Evolutionary conservation across 2,888 invertebrate genomes (phyloP).

Genomic region (Muschampia plurimacula): DNA sequence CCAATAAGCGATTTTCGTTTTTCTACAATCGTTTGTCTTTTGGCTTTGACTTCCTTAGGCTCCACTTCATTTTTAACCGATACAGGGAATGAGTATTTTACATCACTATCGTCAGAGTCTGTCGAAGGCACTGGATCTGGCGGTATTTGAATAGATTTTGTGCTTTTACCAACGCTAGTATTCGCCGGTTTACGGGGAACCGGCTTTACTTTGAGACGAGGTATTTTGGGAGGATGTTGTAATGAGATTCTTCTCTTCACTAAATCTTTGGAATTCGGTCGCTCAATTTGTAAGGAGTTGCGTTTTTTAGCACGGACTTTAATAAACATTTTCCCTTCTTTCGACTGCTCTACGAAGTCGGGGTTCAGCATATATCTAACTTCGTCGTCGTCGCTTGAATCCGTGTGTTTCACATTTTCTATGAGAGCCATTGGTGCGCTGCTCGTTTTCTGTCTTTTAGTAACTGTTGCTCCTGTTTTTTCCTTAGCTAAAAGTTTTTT

Average conservation of each 20-base stretch:
- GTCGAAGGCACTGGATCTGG: slow-evolving; percentile 59
- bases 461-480: slow-evolving; percentile 57
- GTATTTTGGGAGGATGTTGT: slow-evolving; percentile 73
- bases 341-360: slow-evolving; percentile 59
- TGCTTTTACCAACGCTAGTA: slow-evolving; percentile 49
- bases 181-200: slow-evolving; percentile 53
- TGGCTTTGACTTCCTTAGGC: slow-evolving; percentile 47
- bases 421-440: slow-evolving; percentile 47
- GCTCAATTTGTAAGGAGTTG: slow-evolving; percentile 73
- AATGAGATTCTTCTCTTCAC: slow-evolving; percentile 70
- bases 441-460: slow-evolving; percentile 60
- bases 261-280: slow-evolving; percentile 73
- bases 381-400: slow-evolving; percentile 48
- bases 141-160: slow-evolving; percentile 49
- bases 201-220: slow-evolving; percentile 67
- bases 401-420: slow-evolving; percentile 47
- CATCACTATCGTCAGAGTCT: slow-evolving; percentile 78
- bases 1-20: slow-evolving; percentile 69
- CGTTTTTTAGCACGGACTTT: slow-evolving; percentile 72
- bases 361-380: slow-evolving; percentile 79
- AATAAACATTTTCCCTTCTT: slow-evolving; percentile 67
- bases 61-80: slow-evolving; percentile 40
- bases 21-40: slow-evolving; percentile 59
- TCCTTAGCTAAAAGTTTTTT: slow-evolving; percentile 59
- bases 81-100: slow-evolving; percentile 78